Percentiles rank a stretch among this genome's conserved stretches.
Conservation (phyloP, 2,797 vertebrate species). For the Chaenodraco wilsoni region DNA sequence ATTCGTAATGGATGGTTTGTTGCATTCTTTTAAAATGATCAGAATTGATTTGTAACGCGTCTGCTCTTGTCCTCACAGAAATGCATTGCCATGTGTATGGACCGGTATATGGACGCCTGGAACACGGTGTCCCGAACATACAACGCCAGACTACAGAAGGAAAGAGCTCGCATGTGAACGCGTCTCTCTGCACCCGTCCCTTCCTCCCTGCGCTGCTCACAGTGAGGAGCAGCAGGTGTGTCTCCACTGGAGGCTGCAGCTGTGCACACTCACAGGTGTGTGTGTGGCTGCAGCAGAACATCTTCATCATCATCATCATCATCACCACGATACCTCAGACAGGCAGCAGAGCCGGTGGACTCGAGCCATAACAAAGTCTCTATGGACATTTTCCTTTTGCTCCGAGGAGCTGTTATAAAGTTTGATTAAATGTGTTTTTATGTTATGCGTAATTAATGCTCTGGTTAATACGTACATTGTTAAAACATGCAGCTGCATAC, state of each 20-base stretch:
- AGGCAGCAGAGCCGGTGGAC: slow-evolving; percentile 57
- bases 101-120: slow-evolving; percentile 98
- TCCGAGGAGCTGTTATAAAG: slow-evolving; percentile 39
- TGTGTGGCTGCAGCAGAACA: not conserved
- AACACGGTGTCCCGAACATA: slow-evolving; percentile 96
- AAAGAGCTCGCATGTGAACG: slow-evolving; percentile 92
- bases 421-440: slow-evolving; percentile 40
- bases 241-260: slow-evolving; percentile 17
- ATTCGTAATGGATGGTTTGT: not conserved
- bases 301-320: not conserved
- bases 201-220: slow-evolving; percentile 20
- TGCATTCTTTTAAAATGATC: not conserved
- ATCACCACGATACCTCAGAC: slow-evolving; percentile 49
- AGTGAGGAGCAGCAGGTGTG: slow-evolving; percentile 20
- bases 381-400: slow-evolving; percentile 52
- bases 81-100: slow-evolving; percentile 99
- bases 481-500: not conserved
- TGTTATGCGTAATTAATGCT: slow-evolving; percentile 31
- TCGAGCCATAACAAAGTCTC: slow-evolving; percentile 46
- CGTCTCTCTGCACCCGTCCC: slow-evolving; percentile 1
- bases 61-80: slow-evolving; percentile 82
- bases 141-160: slow-evolving; percentile 93
- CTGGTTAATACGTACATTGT: slow-evolving; percentile 20
- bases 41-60: not conserved
- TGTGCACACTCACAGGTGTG: slow-evolving; percentile 19